phyloP scores from a whole-genome alignment of 1,140 invertebrate species.

The Fopius arisanus region DNA sequence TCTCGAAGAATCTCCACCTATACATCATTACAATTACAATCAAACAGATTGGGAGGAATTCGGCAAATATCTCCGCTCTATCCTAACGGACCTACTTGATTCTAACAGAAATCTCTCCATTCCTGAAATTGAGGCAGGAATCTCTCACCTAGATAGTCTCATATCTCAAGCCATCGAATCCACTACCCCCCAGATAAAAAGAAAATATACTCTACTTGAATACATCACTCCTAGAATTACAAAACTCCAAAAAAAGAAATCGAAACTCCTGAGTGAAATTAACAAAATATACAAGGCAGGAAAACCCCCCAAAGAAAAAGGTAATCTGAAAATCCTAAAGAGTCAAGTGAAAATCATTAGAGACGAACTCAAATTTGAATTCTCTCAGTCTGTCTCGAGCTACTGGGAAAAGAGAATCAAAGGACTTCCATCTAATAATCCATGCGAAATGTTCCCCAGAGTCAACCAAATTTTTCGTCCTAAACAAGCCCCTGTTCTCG shows the following conservation, averaged over 20 bases:
- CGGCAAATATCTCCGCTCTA: background rate
- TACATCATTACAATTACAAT: background rate
- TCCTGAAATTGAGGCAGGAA: background rate
- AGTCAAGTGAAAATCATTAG: background rate
- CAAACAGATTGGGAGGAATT: slow-evolving; percentile 15
- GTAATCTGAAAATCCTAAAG: background rate
- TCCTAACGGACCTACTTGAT: background rate
- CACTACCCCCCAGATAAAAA: background rate
- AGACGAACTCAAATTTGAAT: background rate
- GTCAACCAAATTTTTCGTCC: background rate
- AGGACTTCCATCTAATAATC: background rate
- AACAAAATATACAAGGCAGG: background rate
- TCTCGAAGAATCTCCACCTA: background rate
- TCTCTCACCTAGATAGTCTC: background rate
- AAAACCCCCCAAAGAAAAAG: background rate
- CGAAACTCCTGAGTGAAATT: background rate
- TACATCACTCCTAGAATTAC: background rate
- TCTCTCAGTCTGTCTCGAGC: background rate
- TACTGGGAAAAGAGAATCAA: background rate
- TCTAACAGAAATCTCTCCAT: background rate
- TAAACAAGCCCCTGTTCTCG: background rate
- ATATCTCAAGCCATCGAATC: background rate
- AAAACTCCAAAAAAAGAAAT: background rate
- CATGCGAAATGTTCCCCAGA: background rate
- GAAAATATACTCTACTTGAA: background rate